Conservation (phyloP, 1,140 invertebrate species). For the Drosophila tristis region DNA sequence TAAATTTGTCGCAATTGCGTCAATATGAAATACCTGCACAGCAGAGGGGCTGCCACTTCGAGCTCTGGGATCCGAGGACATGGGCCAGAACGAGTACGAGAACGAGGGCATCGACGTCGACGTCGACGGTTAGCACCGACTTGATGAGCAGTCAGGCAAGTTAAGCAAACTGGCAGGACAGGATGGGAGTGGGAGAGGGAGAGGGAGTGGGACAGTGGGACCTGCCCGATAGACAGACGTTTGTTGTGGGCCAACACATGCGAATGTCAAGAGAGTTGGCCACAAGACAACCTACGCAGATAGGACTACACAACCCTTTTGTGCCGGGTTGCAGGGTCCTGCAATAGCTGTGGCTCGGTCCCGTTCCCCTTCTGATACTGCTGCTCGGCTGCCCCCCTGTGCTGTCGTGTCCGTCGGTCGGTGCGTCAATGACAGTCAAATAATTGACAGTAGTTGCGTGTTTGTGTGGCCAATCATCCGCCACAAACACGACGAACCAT, state of each 20-base stretch:
- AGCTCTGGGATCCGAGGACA: conserved; percentile 18
- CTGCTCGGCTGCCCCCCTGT: conserved; percentile 4
- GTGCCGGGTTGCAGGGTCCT: background rate
- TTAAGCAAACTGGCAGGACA: conserved; percentile 46
- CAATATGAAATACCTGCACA: conserved; percentile 69
- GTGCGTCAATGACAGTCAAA: conserved; percentile 81
- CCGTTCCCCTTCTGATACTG: too few species aligned
- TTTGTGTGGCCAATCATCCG: conserved; percentile 81
- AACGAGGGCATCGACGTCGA: conserved; percentile 35
- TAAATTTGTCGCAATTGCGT: conserved; percentile 82
- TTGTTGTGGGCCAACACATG: conserved; percentile 51
- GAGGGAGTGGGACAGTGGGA: conserved; percentile 4
- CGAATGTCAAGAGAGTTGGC: conserved; percentile 77
- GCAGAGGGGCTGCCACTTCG: conserved; percentile 8
- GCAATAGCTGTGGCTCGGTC: too few species aligned
- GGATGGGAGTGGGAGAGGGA: background rate
- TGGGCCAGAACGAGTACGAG: conserved; percentile 18
- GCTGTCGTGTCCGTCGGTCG: conserved; percentile 46
- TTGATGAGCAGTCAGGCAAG: conserved; percentile 72
- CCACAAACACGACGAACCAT: conserved; percentile 54
- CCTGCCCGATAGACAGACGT: conserved; percentile 49
- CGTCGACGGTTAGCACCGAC: conserved; percentile 64
- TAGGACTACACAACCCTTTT: conserved; percentile 39
- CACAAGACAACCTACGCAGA: conserved; percentile 49
- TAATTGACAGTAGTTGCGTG: conserved; percentile 84